phyloP scores from a whole-genome alignment of 2,888 invertebrate species.

The Aphelenchoides bicaudatus region DNA sequence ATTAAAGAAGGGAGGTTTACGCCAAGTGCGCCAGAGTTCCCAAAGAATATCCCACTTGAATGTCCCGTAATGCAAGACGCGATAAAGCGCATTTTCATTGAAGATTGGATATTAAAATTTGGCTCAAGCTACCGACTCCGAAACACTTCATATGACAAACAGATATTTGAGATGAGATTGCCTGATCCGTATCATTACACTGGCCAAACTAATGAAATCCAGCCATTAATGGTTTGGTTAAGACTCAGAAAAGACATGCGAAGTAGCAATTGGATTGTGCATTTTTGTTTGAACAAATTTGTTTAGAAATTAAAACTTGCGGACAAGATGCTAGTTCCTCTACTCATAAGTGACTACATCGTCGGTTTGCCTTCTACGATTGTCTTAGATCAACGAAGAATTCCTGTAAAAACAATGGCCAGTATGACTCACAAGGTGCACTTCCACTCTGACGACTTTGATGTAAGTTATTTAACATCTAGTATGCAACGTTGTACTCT shows the following conservation, averaged over 20 bases:
- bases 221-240: slow-evolving; percentile 1
- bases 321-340: slow-evolving; percentile 12
- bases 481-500: not conserved
- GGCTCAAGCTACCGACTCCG: not conserved
- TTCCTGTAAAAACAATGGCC: slow-evolving; percentile 7
- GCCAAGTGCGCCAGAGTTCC: not conserved
- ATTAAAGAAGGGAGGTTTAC: not conserved
- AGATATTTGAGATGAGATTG: slow-evolving; percentile 6
- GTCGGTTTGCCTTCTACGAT: slow-evolving; percentile 10
- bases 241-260: slow-evolving; percentile 2
- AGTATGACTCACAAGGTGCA: slow-evolving; percentile 12
- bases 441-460: slow-evolving; percentile 1
- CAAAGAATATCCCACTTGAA: not conserved
- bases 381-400: not conserved
- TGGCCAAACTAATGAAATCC: not conserved
- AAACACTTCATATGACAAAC: not conserved
- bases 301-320: not conserved
- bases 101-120: not conserved
- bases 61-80: not conserved
- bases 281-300: not conserved
- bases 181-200: slow-evolving; percentile 7
- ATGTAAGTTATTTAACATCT: slow-evolving; percentile 6
- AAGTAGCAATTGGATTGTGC: not conserved
- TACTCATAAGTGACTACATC: slow-evolving; percentile 13
- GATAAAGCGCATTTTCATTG: not conserved